Base-by-base conservation (phyloP, 2,797 vertebrate species). In the Paramormyrops hopkinsi region DNA sequence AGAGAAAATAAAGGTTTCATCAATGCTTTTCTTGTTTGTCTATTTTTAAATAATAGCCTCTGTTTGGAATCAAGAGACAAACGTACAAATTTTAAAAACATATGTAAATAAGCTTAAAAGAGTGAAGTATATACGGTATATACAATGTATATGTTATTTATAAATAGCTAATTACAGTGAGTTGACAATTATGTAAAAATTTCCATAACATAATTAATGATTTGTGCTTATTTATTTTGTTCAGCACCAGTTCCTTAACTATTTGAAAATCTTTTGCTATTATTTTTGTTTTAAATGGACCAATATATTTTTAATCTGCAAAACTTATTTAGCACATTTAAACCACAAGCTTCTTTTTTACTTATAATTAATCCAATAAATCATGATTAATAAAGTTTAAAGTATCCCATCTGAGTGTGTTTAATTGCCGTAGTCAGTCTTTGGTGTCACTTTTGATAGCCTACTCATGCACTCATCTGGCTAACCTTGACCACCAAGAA, bases 311-410 rank as follows among this genome's bases (percentile, higher is more conserved):
- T 94, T 94, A 90, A 93, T 93, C 92, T 93, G 92, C 92, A 91
- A 89, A 93, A 95, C 92, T 93, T 95, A 94, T 94, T 94, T 93
- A 93, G 95, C 93, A 94, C 94, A 94, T 95, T 95, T 94, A 93
- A 95, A 91, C 91, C 94, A 93, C 90, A 88, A 82, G 94, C 92
- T 94, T 92, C 93, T 93, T 94, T 95, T 94, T 93, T 92, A 95
- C 93, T 94, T 93, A 94, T 96, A 96, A 96, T 96, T 95, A 95
- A 95, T 96, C 95, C 95, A 94, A 96, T 96, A 96, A 95, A 96
- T 96, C 96, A 96, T 95, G 96, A 96, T 96, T 96, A 96, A 96
- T 96, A 96, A 96, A 95, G 93, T 96, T 96, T 95, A 95, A 95
- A 95, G 93, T 92, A 94, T 94, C 93, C 94, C 94, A 95, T 96